These are phyloP conservation scores for Microtus pennsylvanicus DNA, from an alignment of 2,113 vertebrate species.

Conservation along the genomic window DNA sequence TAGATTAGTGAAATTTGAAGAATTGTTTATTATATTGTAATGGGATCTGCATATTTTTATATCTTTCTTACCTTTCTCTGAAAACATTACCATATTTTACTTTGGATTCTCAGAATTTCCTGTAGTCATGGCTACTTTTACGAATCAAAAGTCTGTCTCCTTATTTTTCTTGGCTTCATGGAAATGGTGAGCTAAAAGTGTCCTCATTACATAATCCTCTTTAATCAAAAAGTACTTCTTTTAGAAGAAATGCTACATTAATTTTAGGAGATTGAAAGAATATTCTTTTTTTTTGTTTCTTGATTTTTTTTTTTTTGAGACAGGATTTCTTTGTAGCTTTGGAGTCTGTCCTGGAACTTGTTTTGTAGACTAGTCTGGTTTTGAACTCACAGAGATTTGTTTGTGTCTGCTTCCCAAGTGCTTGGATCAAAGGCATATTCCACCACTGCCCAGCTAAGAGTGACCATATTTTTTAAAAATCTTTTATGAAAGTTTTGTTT, in stretches of 20 bases:
- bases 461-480: neutral
- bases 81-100: neutral
- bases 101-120: neutral
- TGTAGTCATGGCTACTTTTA: neutral
- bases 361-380: too few relatives aligned
- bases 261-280: neutral
- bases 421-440: too few relatives aligned
- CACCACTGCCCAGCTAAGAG: neutral
- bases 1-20: neutral
- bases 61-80: neutral
- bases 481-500: neutral
- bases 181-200: neutral
- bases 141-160: neutral
- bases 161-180: neutral
- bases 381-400: too few relatives aligned
- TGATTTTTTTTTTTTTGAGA: too few relatives aligned
- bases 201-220: neutral
- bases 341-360: too few relatives aligned
- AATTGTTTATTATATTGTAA: neutral
- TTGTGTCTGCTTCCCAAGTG: too few relatives aligned
- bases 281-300: too few relatives aligned
- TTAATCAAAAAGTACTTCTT: slow-evolving; percentile 38
- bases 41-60: neutral
- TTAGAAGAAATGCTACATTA: slow-evolving; percentile 14
- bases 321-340: too few relatives aligned